Base-by-base conservation (phyloP, 2,797 vertebrate species). In the Falco rusticolus region DNA sequence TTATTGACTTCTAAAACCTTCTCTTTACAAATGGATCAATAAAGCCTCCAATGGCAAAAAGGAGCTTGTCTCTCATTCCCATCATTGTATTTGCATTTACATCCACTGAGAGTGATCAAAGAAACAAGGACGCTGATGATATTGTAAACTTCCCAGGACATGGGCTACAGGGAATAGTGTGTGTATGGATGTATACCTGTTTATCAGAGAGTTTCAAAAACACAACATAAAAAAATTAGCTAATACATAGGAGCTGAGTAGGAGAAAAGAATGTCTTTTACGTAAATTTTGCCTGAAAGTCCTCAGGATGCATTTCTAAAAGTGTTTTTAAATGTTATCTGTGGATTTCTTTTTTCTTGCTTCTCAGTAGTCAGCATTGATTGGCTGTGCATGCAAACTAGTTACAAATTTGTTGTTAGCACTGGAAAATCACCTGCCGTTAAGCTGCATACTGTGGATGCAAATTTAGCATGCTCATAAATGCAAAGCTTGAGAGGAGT, bases 381-480 rank as follows among this genome's bases (percentile, higher is more conserved):
- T 87, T 96, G 81, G 71, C 48, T 87, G 81, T 77, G 87, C 84
- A 91, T 77, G 48, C 48, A 94, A 89, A 91, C 33, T 11, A 93
- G 68, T 72, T 53, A 85, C 56, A 47, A 60, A 63, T 74, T 60
- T 79, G 53, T 76, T 92, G 76, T 87, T 92, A 87, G 75, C 78
- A 57, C 87, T 85, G 64, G 82, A 94, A 95, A 93, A 96, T 93
- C 87, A 95, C 87, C 78, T 92, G 78, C 48, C 43, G 1, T 89
- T 84, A 74, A 84, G 60, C 78, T 63, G 81, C 84, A 83, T 53
- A 87, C 60, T 64, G 53, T 56, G 25, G 81, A 92, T 92, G 94
- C 89, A 97, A 89, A 97, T 95, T 83, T 92, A 94, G 61, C 84
- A 53, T 43, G 71, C 68, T 97, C 51, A 80, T 60, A 96, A 93